Evolutionary conservation across 2,888 invertebrate species (phyloP).

Genomic region (Choristoneura rosaceana): DNA sequence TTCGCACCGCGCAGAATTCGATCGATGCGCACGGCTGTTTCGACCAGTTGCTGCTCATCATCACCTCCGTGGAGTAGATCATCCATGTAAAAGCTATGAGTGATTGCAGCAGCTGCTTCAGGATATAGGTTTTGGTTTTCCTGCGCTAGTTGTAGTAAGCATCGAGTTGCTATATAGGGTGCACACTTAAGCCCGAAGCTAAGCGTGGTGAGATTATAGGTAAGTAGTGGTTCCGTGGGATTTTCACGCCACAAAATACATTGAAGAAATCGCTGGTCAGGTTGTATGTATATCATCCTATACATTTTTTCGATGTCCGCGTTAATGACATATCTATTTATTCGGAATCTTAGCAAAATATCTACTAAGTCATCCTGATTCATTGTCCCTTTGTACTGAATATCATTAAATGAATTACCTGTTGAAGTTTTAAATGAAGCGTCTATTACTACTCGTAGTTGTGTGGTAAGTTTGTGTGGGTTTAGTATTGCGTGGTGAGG

Average conservation of each 20-base stretch:
- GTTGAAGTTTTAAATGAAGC: slow-evolving; percentile 18
- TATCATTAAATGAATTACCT: too few species aligned
- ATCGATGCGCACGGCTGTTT: too few species aligned
- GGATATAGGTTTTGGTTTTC: slow-evolving; percentile 16
- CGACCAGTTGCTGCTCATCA: too few species aligned
- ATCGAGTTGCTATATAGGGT: slow-evolving; percentile 40
- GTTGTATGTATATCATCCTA: slow-evolving; percentile 30
- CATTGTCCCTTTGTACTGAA: slow-evolving; percentile 22
- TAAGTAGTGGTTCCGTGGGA: slow-evolving; percentile 21
- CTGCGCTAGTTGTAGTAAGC: slow-evolving; percentile 37
- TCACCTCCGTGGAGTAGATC: too few species aligned
- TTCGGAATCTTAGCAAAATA: slow-evolving; percentile 34
- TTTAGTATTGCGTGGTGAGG: slow-evolving; percentile 27
- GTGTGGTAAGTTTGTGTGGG: slow-evolving; percentile 24
- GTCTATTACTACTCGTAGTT: slow-evolving; percentile 30
- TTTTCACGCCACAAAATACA: slow-evolving; percentile 23
- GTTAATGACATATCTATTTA: slow-evolving; percentile 24
- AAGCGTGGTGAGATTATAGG: slow-evolving; percentile 39
- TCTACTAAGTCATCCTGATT: slow-evolving; percentile 34
- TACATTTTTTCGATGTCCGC: slow-evolving; percentile 41
- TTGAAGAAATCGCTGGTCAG: slow-evolving; percentile 15
- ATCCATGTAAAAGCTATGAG: too few species aligned
- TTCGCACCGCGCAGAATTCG: too few species aligned
- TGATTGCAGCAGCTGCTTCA: too few species aligned
- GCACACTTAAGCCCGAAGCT: slow-evolving; percentile 39